Conservation (phyloP, 2,113 vertebrate genomes). For the Gallinago media region DNA sequence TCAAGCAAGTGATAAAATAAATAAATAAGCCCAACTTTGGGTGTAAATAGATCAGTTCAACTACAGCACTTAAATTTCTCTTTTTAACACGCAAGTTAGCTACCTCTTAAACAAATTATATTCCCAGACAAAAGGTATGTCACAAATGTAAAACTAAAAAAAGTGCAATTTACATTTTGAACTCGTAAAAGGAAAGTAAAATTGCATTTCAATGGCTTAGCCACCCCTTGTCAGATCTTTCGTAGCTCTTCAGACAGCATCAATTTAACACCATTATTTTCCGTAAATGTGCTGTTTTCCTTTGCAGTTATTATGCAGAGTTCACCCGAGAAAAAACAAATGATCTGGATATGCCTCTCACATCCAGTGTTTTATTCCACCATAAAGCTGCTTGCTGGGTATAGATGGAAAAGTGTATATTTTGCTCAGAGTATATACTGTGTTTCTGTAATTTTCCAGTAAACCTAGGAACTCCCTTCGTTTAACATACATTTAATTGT, state of each 20-base stretch:
- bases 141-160: background rate
- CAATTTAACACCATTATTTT: constrained; percentile 1
- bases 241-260: background rate
- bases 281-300: background rate
- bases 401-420: background rate
- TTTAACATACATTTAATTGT: background rate
- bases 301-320: background rate
- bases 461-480: background rate
- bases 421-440: background rate
- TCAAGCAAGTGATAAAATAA: background rate
- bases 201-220: background rate
- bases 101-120: background rate
- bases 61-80: background rate
- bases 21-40: background rate
- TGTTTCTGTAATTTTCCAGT: background rate
- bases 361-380: background rate
- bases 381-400: background rate
- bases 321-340: background rate
- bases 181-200: background rate
- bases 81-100: background rate
- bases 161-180: background rate
- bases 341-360: background rate
- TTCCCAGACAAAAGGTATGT: background rate
- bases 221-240: background rate
- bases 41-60: background rate